Percentiles rank a stretch among this genome's conserved stretches.
phyloP scores from a whole-genome alignment of 2,888 invertebrate genomes.

The Metopia argyrocephala region DNA sequence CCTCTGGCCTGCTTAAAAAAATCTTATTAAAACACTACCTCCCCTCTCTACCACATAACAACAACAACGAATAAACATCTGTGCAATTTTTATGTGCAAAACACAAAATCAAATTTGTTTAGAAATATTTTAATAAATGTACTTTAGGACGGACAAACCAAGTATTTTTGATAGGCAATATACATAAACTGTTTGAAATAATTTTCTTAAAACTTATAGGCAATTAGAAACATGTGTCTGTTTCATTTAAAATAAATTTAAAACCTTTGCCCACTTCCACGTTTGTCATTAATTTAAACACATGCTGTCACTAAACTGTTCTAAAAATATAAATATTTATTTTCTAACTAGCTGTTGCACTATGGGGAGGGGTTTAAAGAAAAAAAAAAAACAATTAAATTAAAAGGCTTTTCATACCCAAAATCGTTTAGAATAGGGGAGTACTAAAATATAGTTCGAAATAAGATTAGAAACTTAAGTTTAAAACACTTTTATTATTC shows the following conservation, averaged over 20 bases:
- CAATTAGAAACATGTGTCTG: conserved; percentile 53
- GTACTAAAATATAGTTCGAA: too few species aligned
- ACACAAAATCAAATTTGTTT: background rate
- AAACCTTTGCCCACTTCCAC: background rate
- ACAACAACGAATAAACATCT: background rate
- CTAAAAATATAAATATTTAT: too few species aligned
- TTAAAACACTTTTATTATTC: too few species aligned
- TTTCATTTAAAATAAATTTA: conserved; percentile 31
- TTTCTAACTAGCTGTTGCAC: too few species aligned
- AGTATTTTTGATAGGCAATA: background rate
- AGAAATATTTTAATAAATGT: background rate
- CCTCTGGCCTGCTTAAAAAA: conserved; percentile 16
- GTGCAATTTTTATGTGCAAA: background rate
- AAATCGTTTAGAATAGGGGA: too few species aligned
- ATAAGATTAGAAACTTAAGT: too few species aligned
- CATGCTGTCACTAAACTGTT: too few species aligned
- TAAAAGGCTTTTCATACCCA: too few species aligned
- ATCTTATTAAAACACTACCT: conserved; percentile 23
- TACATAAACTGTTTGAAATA: conserved; percentile 3
- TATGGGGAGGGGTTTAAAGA: too few species aligned
- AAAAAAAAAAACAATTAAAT: too few species aligned
- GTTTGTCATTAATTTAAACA: too few species aligned
- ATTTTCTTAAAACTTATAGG: conserved; percentile 38
- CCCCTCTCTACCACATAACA: background rate
- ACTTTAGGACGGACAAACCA: background rate